Evolutionary conservation across 2,888 invertebrate genomes (phyloP).

Genomic region (Drymonia ruficornis): DNA sequence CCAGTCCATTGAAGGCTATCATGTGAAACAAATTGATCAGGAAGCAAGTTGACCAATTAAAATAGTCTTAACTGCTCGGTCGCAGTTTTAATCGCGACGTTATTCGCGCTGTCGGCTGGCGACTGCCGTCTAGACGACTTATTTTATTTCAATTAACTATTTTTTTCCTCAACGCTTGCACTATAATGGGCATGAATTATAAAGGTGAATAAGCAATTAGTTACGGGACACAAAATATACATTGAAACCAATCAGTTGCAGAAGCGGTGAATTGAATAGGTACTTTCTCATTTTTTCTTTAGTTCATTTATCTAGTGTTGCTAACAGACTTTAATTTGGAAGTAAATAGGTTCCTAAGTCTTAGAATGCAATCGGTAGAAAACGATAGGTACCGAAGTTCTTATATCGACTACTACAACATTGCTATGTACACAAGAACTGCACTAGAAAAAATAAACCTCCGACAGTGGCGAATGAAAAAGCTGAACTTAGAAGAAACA

Average conservation of each 20-base stretch:
- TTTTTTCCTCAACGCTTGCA: slow-evolving; percentile 6
- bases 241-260: not conserved
- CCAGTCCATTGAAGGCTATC: slow-evolving; percentile 13
- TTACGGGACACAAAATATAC: slow-evolving; percentile 1
- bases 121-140: slow-evolving; percentile 56
- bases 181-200: slow-evolving; percentile 2
- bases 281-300: not conserved
- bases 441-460: not conserved
- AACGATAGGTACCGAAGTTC: too few relatives aligned
- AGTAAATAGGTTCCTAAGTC: too few relatives aligned
- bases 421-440: not conserved
- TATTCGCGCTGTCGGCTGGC: slow-evolving; percentile 40
- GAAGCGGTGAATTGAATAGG: not conserved
- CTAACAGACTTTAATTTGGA: too few relatives aligned
- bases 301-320: too few relatives aligned
- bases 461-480: not conserved
- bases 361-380: too few relatives aligned
- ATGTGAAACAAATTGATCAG: slow-evolving; percentile 46
- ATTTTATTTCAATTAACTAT: slow-evolving; percentile 50
- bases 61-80: slow-evolving; percentile 51
- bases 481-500: not conserved
- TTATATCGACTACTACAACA: too few relatives aligned
- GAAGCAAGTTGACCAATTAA: slow-evolving; percentile 54
- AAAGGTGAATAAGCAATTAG: not conserved
- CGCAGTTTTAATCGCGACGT: slow-evolving; percentile 47